These are phyloP conservation scores for Melanargia galathea DNA, from an alignment of 2,888 invertebrate species.

Conservation along the genomic window DNA sequence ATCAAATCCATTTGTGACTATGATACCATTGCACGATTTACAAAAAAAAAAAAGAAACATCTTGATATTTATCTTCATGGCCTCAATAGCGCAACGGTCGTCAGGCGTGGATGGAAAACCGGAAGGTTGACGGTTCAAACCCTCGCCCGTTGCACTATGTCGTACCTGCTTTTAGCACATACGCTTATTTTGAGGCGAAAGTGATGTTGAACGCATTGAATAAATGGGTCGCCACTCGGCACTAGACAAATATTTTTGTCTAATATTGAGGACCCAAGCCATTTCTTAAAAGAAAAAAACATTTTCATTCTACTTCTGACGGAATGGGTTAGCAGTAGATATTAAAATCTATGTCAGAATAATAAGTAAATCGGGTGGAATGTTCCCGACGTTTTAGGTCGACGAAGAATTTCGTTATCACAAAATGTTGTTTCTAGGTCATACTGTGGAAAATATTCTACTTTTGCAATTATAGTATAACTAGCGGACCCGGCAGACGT, in stretches of 20 bases:
- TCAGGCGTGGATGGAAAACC: no score
- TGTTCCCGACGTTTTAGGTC: neutral
- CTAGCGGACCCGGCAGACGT: no score
- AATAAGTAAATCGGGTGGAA: constrained; percentile 4
- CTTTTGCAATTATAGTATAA: neutral
- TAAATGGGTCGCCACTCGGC: no score
- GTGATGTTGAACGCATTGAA: no score
- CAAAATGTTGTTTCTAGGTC: constrained; percentile 1
- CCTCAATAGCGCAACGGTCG: no score
- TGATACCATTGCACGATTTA: constrained; percentile 16
- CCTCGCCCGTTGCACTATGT: no score
- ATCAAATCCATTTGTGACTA: constrained; percentile 59
- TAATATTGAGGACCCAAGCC: no score
- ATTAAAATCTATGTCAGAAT: neutral
- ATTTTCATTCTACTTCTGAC: neutral
- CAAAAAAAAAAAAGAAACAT: constrained; percentile 1
- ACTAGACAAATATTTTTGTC: no score
- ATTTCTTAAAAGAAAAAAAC: no score
- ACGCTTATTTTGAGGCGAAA: no score
- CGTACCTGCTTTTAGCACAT: no score
- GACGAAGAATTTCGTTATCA: neutral
- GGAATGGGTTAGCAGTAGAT: neutral
- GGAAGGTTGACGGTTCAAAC: no score
- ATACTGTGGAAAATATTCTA: neutral
- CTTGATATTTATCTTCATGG: neutral